phyloP scores from a whole-genome alignment of 2,888 invertebrate species.

The Tribolium freemani region DNA sequence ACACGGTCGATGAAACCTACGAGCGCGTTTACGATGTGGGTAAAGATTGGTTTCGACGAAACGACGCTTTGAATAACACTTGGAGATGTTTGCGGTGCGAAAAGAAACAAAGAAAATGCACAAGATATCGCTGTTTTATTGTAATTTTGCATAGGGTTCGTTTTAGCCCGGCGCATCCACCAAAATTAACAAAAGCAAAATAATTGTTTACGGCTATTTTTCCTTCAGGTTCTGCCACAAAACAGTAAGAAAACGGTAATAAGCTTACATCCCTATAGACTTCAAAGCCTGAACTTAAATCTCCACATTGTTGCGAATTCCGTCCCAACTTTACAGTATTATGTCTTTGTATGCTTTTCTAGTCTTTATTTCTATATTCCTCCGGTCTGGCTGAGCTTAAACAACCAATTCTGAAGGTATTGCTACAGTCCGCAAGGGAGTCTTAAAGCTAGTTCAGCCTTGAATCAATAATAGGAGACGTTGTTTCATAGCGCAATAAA shows the following conservation, averaged over 20 bases:
- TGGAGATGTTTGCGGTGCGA: no score
- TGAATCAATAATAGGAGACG: background rate
- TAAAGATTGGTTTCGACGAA: background rate
- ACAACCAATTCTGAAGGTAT: background rate
- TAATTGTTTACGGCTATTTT: background rate
- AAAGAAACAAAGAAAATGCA: no score
- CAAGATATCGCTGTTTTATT: no score
- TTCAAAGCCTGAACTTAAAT: background rate
- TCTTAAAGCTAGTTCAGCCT: background rate
- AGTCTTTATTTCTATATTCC: background rate
- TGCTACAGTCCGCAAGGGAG: background rate
- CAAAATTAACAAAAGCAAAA: no score
- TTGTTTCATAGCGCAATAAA: background rate
- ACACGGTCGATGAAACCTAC: background rate
- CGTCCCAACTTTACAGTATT: background rate
- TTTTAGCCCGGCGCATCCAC: no score
- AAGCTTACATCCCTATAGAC: background rate
- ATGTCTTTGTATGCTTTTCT: background rate
- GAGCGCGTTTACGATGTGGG: background rate
- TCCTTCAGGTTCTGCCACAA: background rate
- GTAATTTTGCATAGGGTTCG: no score
- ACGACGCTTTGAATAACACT: no score
- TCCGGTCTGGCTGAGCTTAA: background rate
- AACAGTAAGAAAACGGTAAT: background rate
- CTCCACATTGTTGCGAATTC: background rate